Base-by-base conservation (phyloP, 2,888 invertebrate species). In the Sympetrum striolatum region DNA sequence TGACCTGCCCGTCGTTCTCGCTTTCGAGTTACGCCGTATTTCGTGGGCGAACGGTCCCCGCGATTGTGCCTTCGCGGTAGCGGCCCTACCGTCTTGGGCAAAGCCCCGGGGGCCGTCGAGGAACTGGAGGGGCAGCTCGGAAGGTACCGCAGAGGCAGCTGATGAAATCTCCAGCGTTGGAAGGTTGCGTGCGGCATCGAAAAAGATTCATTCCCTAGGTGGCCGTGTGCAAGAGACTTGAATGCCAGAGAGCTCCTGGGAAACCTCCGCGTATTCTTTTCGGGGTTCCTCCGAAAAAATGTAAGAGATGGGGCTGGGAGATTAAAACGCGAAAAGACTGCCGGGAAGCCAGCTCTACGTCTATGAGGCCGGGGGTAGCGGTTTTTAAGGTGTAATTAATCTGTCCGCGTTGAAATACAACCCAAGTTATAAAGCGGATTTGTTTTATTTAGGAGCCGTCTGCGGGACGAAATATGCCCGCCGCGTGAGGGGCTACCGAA, bases 181-280 rank as follows among this genome's bases (percentile, higher is more conserved):
- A 73, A n/a, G 6, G 10, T 60, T 31, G 86, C 86, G 86, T 82
- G 82, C 82, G 58, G 86, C 86, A 86, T 48, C 81, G 81, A 81
- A 44, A 48, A 44, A 81, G 81, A 81, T 86, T 58, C 82, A 31
- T 82, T 60, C 86, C 22, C 10, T 60, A 22, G 58, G 60, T n/a
- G 22, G 37, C 58, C 35, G 60, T 60, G 82, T 53, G 58, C 53
- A 60, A 35, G 73, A 86, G 86, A 86, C 86, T 48, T 86, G 86
- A 86, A 86, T 86, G 64, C 60, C 73, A 73, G 86, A 86, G 37
- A 37, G 60, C 86, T 86, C 86, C 60, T 86, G 86, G 64, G 86
- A 86, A 86, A 60, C 22, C 64, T 37, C 37, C 15, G 22, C 35
- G 58, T 58, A n/a, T 60, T 58, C 35, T 82, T 60, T 86, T 86